Evolutionary conservation across 2,888 invertebrate species (phyloP).

Genomic region (Ariolimax columbianus): DNA sequence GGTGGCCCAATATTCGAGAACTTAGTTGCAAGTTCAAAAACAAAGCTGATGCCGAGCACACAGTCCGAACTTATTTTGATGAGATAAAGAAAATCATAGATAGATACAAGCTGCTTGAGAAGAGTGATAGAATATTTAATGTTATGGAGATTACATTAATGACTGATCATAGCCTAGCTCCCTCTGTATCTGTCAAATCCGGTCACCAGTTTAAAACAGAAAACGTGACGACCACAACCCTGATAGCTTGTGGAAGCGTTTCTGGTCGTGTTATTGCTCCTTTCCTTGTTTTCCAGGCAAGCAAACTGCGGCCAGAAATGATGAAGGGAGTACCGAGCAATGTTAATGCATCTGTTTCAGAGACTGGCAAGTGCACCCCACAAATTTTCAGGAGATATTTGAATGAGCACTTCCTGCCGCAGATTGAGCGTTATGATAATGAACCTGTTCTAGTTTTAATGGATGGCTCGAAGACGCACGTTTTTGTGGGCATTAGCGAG

Average conservation of each 20-base stretch:
- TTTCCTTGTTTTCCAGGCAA: conserved; percentile 47
- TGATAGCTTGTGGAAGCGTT: conserved; percentile 51
- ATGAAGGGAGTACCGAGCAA: conserved; percentile 45
- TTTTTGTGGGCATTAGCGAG: conserved; percentile 48
- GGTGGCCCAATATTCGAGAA: conserved; percentile 48
- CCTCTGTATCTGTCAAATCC: conserved; percentile 10
- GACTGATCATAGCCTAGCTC: conserved; percentile 38
- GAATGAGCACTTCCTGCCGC: conserved; percentile 51
- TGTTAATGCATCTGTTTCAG: conserved; percentile 50
- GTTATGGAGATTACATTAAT: conserved; percentile 46
- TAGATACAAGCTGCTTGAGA: conserved; percentile 44
- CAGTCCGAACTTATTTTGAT: conserved; percentile 51
- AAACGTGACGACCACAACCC: conserved; percentile 42
- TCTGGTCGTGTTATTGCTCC: conserved; percentile 48
- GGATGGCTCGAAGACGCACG: conserved; percentile 54
- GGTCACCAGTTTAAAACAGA: conserved; percentile 37
- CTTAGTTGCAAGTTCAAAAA: conserved; percentile 52
- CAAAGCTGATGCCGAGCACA: conserved; percentile 49
- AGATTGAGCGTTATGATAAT: conserved; percentile 41
- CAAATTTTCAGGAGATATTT: conserved; percentile 46
- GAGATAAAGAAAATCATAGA: conserved; percentile 52
- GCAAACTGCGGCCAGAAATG: conserved; percentile 46
- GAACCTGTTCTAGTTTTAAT: conserved; percentile 51
- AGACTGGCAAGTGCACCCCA: conserved; percentile 45
- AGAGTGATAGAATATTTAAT: conserved; percentile 48